phyloP scores from a whole-genome alignment of 2,113 vertebrate genomes.

The Corvus cornix region DNA sequence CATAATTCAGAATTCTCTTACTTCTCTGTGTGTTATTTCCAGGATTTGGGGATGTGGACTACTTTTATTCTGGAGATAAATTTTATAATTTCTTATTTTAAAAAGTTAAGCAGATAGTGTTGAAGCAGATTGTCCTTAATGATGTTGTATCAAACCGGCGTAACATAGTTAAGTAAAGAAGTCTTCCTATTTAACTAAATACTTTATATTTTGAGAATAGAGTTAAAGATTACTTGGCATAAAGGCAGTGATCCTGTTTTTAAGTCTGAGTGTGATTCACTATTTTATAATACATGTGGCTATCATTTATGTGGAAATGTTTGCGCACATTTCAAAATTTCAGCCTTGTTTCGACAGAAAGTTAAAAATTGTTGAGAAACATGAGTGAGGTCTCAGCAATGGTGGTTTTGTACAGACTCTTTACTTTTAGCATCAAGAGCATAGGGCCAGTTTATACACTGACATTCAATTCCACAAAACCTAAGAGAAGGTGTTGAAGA shows the following conservation, averaged over 20 bases:
- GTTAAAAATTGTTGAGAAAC: constrained; percentile 9
- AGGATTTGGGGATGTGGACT: background rate
- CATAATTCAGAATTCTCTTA: background rate
- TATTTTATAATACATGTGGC: constrained; percentile 11
- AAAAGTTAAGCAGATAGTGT: background rate
- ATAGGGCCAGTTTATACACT: background rate
- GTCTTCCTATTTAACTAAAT: background rate
- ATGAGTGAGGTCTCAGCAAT: background rate
- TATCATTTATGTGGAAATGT: background rate
- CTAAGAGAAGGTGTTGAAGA: background rate
- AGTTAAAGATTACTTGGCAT: background rate
- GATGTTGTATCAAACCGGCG: background rate
- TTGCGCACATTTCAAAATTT: background rate
- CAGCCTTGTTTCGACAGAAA: background rate
- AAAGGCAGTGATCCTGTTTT: background rate
- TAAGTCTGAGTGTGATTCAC: background rate
- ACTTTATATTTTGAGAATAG: constrained; percentile 7
- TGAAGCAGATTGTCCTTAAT: background rate
- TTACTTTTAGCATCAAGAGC: background rate
- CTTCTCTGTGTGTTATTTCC: background rate
- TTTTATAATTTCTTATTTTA: background rate
- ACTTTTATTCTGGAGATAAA: background rate
- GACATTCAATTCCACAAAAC: background rate
- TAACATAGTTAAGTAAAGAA: background rate
- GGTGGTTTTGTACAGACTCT: background rate